Base-by-base conservation (phyloP, 2,888 invertebrate genomes). In the Lepidocyrtinus sp. region DNA sequence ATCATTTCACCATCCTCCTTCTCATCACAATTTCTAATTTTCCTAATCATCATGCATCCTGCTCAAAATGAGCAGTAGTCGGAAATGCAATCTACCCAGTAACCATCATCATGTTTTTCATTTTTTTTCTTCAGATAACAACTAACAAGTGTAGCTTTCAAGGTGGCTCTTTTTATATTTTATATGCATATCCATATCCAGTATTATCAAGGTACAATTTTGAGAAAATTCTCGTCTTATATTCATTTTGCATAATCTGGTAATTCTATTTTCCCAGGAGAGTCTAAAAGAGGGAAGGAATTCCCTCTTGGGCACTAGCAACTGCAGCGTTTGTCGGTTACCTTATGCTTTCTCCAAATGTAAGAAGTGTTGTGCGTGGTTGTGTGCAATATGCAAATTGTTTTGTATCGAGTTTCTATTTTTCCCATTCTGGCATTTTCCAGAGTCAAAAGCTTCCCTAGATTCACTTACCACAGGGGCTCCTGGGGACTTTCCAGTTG, bases 21-120 rank as follows among this genome's bases (percentile, higher is more conserved):
- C 21, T 22, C 61, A 61, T 22, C 61, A 61, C 61, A 22, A 61
- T 61, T 61, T 55, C 67, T 73, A 78, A 78, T 78, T 78, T 78
- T 78, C 78, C 72, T 72, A 78, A 78, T 78, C 68, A 78, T 78
- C 68, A 72, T 72, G 68, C 67, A 78, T 72, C 77, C 65, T 45
- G 50, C 50, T 46, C 61, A 19, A 78, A 72, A 68, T 22, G 61
- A 65, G 19, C 17, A 25, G 50, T 15, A 50, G 25, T 63, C 19
- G 67, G 36, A 67, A 72, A 64, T 65, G 77, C 67, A 71, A 21
- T 26, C 17, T 67, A 59, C 19, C 26, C 64, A 64, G 63, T 59
- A 62, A 50, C 50, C 50, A n/a, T n/a, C n/a, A n/a, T n/a, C n/a
- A 50, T 50, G 15, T 61, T 68, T 65, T 64, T 15, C 15, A 70